Percentiles rank a stretch among this genome's conserved stretches.
phyloP scores from a whole-genome alignment of 2,113 vertebrate genomes.

The Ictalurus punctatus region DNA sequence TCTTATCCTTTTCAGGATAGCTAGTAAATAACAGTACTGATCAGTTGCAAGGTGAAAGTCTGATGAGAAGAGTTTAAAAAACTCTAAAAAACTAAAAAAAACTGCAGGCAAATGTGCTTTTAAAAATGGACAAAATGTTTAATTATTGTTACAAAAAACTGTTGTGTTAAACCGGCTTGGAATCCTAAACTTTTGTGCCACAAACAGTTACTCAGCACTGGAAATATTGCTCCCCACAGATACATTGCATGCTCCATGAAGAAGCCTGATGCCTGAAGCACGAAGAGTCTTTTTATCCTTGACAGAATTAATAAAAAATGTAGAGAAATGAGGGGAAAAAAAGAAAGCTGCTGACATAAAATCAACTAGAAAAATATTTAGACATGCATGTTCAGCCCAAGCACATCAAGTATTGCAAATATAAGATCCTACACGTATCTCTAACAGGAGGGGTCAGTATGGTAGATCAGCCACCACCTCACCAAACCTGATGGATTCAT shows the following conservation, averaged over 20 bases:
- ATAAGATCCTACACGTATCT: slow-evolving; percentile 57
- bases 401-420: slow-evolving; percentile 65
- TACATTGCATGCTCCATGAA: not conserved
- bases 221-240: slow-evolving; percentile 24
- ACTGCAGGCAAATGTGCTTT: not conserved
- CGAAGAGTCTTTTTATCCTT: slow-evolving; percentile 66
- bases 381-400: slow-evolving; percentile 53
- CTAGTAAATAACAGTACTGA: slow-evolving; percentile 1
- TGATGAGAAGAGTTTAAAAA: too few relatives aligned
- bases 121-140: not conserved
- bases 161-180: slow-evolving; percentile 10
- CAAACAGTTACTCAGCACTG: slow-evolving; percentile 37
- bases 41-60: not conserved
- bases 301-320: slow-evolving; percentile 65
- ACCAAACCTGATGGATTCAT: not conserved
- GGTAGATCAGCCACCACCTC: slow-evolving; percentile 49
- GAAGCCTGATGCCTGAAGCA: not conserved
- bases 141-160: slow-evolving; percentile 25
- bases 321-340: not conserved
- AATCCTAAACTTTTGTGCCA: slow-evolving; percentile 1
- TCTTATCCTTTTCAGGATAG: too few relatives aligned
- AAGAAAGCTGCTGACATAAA: slow-evolving; percentile 69
- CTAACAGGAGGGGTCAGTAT: slow-evolving; percentile 41
- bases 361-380: slow-evolving; percentile 71
- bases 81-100: too few relatives aligned